Evolutionary conservation across 2,888 invertebrate genomes (phyloP), one percentile per base, ranked within the genome.

Genomic region (Epistrophe eligans): DNA sequence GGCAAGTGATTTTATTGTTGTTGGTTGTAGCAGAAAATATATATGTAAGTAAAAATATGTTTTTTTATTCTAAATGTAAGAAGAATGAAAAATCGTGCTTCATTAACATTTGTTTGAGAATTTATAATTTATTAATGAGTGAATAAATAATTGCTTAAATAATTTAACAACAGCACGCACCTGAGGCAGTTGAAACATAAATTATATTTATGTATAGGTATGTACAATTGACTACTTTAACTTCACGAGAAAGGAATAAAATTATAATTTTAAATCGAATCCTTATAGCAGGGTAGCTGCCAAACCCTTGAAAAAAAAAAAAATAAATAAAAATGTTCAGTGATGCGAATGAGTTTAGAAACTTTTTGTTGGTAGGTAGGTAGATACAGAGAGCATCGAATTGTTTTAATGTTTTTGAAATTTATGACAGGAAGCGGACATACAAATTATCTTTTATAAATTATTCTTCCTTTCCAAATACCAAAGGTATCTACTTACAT

Each of bases 91-190:
- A 66, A 57, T 50, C 66, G 58, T 58, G 64, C 55, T 79, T 79
- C 66, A 79, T 79, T 73, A 73, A 28, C 43, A 73, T 55, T 35
- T 43, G 64, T 64, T 66, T 55, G 50, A 40, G 64, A 55, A 66
- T 76, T 40, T 55, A 24, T 40, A 28, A 52, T 50, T 50, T 60
- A 60, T 60, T 64, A 64, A 64, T 64, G 28, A n/a, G 10, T 19
- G 19, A 62, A 62, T 62, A 38, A 40, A 62, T 24, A 40, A 62
- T 40, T 62, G 60, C 1, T 38, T 40, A 19, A 62, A 62, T 40
- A 62, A 19, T 40, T 40, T 24, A 8, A 62, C 60, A 62, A 13
- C 60, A 40, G 60, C 60, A 40, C 60, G 38, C 40, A 62, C 40
- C 40, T 62, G 40, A 62, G 60, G 60, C 60, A 15, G 40, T 40